Evolutionary conservation across 2,888 invertebrate species (phyloP), one percentile per base, ranked within the genome.

Genomic region (Lymantria monacha): DNA sequence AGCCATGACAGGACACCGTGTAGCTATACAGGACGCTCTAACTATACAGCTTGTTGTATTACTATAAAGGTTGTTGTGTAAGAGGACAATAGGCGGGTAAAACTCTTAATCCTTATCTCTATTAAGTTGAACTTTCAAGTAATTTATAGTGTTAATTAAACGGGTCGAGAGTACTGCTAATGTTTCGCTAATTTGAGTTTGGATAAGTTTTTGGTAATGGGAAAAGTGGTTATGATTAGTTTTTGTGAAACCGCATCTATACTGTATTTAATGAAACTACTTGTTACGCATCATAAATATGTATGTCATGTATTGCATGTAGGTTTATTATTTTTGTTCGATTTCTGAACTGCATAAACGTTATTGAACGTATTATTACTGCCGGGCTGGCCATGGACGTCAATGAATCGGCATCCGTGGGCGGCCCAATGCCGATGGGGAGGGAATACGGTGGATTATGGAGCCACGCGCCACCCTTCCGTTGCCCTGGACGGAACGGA

Each of bases 81-180:
- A 72, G 72, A 74, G 72, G 75, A 75, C 73, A 77, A 75, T 76
- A 70, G 67, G 69, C 55, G 56, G 66, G 66, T 72, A 74, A 75
- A 76, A 56, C 63, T 48, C 60, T 47, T 73, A 79, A 77, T 70
- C 71, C 60, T 15, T 53, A 57, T 55, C 60, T 65, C 60, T 68
- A 62, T 61, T 64, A 63, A 58, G 64, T 47, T 44, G 53, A 64
- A 68, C 57, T 63, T 66, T 51, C 42, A 45, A 53, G 55, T 68
- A 66, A 66, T 68, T 69, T 66, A 57, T 66, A 53, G 57, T 53
- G 61, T 58, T 68, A 44, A 66, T 66, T 66, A 63, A 53, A 49
- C 51, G 33, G 46, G 44, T 30, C 52, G 48, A 48, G 31, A 43
- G 48, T 36, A 40, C 30, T 46, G 48, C 13, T 51, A 51, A 53